These are phyloP conservation scores for Misgurnus mizolepis DNA, from an alignment of 2,113 vertebrate genomes.

Conservation along the genomic window DNA sequence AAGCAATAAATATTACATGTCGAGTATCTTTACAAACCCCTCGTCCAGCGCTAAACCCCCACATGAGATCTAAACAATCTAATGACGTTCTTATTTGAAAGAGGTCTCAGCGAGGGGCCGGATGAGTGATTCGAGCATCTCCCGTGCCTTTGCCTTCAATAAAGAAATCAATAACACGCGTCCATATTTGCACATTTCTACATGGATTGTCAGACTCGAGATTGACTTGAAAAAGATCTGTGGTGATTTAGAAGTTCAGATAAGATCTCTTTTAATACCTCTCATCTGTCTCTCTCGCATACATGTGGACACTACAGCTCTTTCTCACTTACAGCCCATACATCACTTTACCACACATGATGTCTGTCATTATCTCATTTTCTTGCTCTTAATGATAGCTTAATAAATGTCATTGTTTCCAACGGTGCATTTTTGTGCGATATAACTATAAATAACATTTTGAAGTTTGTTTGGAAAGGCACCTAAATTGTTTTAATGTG, in stretches of 20 bases:
- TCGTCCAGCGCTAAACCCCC: conserved; percentile 39
- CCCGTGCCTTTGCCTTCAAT: conserved; percentile 55
- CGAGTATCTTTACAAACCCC: conserved; percentile 39
- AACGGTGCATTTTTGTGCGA: too few relatives aligned
- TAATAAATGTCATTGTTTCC: neutral
- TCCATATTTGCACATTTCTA: conserved; percentile 64
- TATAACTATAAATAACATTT: too few relatives aligned
- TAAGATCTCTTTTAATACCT: conserved; percentile 59
- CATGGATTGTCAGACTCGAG: conserved; percentile 60
- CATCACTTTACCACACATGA: neutral
- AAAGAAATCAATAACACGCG: conserved; percentile 64
- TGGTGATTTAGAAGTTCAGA: conserved; percentile 56
- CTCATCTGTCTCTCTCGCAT: conserved; percentile 43
- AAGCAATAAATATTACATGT: conserved; percentile 57
- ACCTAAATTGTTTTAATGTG: neutral
- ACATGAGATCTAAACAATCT: conserved; percentile 51
- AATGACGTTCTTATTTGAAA: conserved; percentile 52
- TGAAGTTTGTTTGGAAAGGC: too few relatives aligned
- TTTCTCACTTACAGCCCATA: conserved; percentile 6
- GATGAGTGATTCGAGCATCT: conserved; percentile 58
- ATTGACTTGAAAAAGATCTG: conserved; percentile 61
- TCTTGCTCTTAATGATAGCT: neutral
- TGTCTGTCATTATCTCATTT: neutral
- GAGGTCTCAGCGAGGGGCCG: conserved; percentile 47
- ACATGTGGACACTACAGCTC: neutral